phyloP scores from a whole-genome alignment of 1,140 invertebrate genomes.

The Musca domestica region DNA sequence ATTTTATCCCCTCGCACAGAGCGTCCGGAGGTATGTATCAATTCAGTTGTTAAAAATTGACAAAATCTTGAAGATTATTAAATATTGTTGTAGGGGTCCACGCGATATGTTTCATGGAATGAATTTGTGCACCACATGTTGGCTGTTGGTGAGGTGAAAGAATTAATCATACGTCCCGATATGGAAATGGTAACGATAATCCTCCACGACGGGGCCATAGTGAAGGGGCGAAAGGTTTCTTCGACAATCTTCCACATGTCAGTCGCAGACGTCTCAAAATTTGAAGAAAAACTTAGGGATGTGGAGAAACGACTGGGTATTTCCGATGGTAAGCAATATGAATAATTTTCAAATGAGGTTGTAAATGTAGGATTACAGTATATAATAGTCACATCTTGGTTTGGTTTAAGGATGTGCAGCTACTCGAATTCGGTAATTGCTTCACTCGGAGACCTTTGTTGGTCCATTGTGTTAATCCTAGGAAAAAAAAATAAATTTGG shows the following conservation, averaged over 20 bases:
- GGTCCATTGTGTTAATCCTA: too few relatives aligned
- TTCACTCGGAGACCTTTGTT: too few relatives aligned
- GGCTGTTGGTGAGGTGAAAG: conserved; percentile 87
- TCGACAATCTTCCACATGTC: conserved; percentile 72
- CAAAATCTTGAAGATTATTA: neutral
- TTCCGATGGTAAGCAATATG: conserved; percentile 56
- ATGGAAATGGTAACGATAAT: conserved; percentile 80
- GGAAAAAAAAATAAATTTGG: too few relatives aligned
- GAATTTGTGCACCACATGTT: conserved; percentile 93
- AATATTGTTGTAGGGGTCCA: conserved; percentile 36
- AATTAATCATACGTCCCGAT: conserved; percentile 80
- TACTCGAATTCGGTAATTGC: too few relatives aligned
- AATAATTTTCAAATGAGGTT: too few relatives aligned
- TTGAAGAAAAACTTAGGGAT: conserved; percentile 84
- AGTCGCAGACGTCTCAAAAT: conserved; percentile 74
- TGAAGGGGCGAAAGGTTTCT: conserved; percentile 70
- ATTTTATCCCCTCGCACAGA: conserved; percentile 69
- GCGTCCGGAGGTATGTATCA: conserved; percentile 65
- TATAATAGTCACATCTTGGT: too few relatives aligned
- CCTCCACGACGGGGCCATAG: conserved; percentile 78
- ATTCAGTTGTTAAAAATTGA: neutral
- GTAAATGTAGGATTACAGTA: too few relatives aligned
- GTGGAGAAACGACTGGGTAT: conserved; percentile 80
- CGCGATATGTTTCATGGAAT: conserved; percentile 85
- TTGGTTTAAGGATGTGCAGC: too few relatives aligned